These are phyloP conservation scores for Drosophila affinis DNA, from an alignment of 2,888 invertebrate genomes.

Conservation along the genomic window DNA sequence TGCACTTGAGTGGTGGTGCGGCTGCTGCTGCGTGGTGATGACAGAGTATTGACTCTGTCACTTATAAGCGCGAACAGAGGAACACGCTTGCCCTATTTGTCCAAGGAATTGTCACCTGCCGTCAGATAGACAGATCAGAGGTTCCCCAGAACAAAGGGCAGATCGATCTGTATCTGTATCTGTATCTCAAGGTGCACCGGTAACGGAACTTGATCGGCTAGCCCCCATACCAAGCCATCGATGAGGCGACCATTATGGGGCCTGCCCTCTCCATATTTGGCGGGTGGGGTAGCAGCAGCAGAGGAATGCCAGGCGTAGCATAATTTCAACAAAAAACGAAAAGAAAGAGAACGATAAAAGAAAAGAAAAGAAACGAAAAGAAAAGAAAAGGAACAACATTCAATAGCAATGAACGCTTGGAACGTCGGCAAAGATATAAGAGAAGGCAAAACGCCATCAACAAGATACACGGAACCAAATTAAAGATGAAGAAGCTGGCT, in stretches of 20 bases:
- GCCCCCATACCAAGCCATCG: not conserved
- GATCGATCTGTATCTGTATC: not conserved
- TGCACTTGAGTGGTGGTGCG: slow-evolving; percentile 20
- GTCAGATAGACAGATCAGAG: slow-evolving; percentile 4
- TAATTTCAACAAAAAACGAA: slow-evolving; percentile 62
- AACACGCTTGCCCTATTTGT: slow-evolving; percentile 64
- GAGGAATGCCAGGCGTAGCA: slow-evolving; percentile 73
- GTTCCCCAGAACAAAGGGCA: slow-evolving; percentile 7
- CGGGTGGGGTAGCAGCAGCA: slow-evolving; percentile 3
- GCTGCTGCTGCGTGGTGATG: slow-evolving; percentile 38
- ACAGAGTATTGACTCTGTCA: slow-evolving; percentile 57
- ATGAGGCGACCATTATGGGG: not conserved
- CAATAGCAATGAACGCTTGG: slow-evolving; percentile 55
- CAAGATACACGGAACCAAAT: slow-evolving; percentile 79
- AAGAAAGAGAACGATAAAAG: slow-evolving; percentile 20
- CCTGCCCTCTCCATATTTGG: slow-evolving; percentile 11
- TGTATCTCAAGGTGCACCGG: slow-evolving; percentile 46
- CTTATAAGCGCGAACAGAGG: slow-evolving; percentile 48
- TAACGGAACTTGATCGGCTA: slow-evolving; percentile 50
- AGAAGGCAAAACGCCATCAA: slow-evolving; percentile 77
- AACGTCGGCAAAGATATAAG: slow-evolving; percentile 71
- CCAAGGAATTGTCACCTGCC: slow-evolving; percentile 56
- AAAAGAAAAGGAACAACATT: slow-evolving; percentile 39
- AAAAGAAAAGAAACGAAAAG: slow-evolving; percentile 13
- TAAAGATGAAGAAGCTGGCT: slow-evolving; percentile 76